phyloP scores from a whole-genome alignment of 2,113 vertebrate genomes.

The Daboia siamensis region DNA sequence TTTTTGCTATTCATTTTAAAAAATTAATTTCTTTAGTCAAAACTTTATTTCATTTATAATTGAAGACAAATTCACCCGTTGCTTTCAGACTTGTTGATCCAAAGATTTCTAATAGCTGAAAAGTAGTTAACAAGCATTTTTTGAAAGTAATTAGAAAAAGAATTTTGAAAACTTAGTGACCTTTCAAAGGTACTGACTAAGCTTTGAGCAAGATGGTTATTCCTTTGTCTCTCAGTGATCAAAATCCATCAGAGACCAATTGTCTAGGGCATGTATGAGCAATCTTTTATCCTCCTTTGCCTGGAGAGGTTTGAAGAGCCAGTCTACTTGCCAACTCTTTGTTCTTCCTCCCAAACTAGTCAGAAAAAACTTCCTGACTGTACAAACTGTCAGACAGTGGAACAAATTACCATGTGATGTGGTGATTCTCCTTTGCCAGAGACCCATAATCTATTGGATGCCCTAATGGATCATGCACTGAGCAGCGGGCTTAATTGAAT shows the following conservation, averaged over 20 bases:
- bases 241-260: not conserved
- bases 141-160: not conserved
- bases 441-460: not conserved
- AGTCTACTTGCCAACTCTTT: not conserved
- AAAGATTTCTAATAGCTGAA: not conserved
- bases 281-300: not conserved
- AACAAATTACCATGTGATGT: not conserved
- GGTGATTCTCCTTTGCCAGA: not conserved
- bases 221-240: not conserved
- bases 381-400: not conserved
- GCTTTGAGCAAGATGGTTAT: not conserved
- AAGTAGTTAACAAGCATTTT: not conserved
- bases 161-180: not conserved
- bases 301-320: not conserved
- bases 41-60: not conserved
- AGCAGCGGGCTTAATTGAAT: not conserved
- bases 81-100: not conserved
- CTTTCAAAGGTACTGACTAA: not conserved
- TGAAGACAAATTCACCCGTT: not conserved
- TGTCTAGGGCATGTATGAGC: not conserved
- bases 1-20: not conserved
- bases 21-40: not conserved
- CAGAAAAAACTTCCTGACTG: not conserved
- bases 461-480: not conserved
- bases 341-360: not conserved